Base-by-base conservation (phyloP, 2,888 invertebrate species). In the Tiliacea aurago region DNA sequence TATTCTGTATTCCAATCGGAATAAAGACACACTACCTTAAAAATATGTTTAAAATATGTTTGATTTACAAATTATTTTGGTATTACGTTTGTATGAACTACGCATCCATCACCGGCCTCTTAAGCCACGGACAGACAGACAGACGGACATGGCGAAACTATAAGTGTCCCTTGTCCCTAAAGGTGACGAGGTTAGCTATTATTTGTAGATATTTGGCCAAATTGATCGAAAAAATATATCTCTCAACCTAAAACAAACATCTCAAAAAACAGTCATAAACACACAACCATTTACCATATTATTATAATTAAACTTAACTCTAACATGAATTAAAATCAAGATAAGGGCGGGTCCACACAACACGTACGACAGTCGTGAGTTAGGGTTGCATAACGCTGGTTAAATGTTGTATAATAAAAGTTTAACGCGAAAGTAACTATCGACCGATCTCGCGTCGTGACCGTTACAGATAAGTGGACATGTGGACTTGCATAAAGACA, bases 391-490 rank as follows among this genome's bases (percentile, higher is more conserved):
- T 87, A 90, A 89, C 86, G 71, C 70, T 77, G 84, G 87, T 86
- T 88, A 85, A 91, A 91, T 90, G 89, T 86, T 85, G 91, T 84
- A 89, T 90, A 89, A 91, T 93, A 94, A 93, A 94, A 93, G 91
- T 93, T 88, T 87, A 88, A 87, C 89, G 89, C 91, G 89, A 89
- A 91, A 89, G 89, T 87, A 87, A 87, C 90, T 89, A 91, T 92
- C 92, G 86, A 76, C 71, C 80, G 89, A 90, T 90, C 90, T 90
- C 81, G 86, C 80, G 88, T 92, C 93, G 93, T 93, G 93, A 92
- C 93, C 90, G 90, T 89, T 90, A 88, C 84, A 91, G 92, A 92
- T 93, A 93, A 92, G 91, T 93, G 92, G 91, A 92, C 93, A 92
- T 93, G 92, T 93, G 93, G 81, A 86, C 86, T 92, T 91, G 87